These are phyloP conservation scores for Oreotrochilus melanogaster DNA, from an alignment of 2,113 vertebrate genomes.

Conservation along the genomic window DNA sequence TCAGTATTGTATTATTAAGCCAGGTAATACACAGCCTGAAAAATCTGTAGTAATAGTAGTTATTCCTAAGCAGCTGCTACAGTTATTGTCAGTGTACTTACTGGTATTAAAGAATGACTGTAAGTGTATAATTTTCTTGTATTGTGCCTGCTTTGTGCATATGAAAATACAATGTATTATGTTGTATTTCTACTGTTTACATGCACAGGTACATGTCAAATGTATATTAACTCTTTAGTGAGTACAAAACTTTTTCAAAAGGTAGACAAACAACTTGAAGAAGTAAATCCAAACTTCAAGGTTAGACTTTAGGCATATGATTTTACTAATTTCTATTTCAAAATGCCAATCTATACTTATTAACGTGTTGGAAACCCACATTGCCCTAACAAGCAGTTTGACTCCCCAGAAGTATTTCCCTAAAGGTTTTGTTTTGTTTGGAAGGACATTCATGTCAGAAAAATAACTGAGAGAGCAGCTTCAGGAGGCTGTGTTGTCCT, in stretches of 20 bases:
- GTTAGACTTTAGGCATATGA: not conserved
- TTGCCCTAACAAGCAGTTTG: not conserved
- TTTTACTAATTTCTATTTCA: not conserved
- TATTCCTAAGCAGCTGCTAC: not conserved
- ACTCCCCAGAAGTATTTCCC: not conserved
- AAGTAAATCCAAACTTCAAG: not conserved
- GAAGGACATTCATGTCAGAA: not conserved
- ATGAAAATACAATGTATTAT: not conserved
- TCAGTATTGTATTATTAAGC: not conserved
- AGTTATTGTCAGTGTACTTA: not conserved
- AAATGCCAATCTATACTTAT: not conserved
- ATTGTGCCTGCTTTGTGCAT: not conserved
- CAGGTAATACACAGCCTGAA: not conserved
- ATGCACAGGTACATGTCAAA: not conserved
- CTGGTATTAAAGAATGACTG: not conserved
- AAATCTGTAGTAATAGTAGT: not conserved
- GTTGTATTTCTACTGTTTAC: not conserved
- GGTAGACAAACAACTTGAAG: not conserved
- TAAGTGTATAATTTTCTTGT: not conserved
- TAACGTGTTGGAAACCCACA: not conserved
- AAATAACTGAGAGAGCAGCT: not conserved
- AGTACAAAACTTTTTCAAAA: not conserved
- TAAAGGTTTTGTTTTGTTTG: not conserved
- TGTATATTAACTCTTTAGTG: not conserved
- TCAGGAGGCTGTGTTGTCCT: not conserved